Conservation (phyloP, 2,113 vertebrate species). For the Microtus pennsylvanicus region DNA sequence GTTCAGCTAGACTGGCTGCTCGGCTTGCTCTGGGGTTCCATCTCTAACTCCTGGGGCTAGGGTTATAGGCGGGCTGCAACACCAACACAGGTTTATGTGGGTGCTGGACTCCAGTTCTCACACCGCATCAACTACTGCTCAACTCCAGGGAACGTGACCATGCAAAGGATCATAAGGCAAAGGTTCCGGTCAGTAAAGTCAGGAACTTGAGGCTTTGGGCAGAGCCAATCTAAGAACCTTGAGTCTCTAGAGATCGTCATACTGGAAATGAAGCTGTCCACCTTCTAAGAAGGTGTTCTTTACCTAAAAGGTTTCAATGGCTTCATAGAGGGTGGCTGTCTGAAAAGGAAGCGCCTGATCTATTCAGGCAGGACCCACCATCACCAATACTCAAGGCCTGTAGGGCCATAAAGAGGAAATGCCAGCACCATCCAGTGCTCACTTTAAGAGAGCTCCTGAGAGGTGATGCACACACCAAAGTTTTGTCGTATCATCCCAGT, state of each 20-base stretch:
- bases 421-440: neutral
- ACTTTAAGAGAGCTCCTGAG: neutral
- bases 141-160: neutral
- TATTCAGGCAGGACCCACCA: neutral
- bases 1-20: neutral
- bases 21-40: too few relatives aligned
- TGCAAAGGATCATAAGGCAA: neutral
- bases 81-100: neutral
- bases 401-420: neutral
- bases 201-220: neutral
- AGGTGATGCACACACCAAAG: neutral
- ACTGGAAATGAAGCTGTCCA: neutral
- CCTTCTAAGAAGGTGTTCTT: neutral
- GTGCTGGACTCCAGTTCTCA: neutral
- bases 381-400: neutral
- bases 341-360: neutral
- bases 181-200: neutral
- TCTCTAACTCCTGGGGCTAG: neutral
- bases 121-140: neutral
- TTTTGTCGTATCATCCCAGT: neutral
- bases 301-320: neutral
- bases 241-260: slow-evolving; percentile 2
- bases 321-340: neutral
- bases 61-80: too few relatives aligned
- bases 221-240: neutral